Evolutionary conservation across 2,113 vertebrate genomes (phyloP), one percentile per base, ranked within the genome.

Genomic region (Alouatta palliata): DNA sequence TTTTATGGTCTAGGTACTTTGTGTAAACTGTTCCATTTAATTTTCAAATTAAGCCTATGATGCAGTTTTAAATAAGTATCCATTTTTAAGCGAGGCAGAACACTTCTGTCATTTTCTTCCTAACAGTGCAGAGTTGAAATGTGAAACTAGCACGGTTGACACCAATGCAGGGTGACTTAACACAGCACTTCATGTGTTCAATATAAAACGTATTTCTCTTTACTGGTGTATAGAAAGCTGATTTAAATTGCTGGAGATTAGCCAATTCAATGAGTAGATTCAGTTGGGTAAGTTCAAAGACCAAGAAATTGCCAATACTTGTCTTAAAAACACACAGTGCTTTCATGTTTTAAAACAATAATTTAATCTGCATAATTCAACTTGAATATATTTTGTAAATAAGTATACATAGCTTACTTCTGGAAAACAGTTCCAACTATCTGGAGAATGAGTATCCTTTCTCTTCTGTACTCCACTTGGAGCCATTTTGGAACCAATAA

Each of bases 401-500:
- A 81, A 85, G 81, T 43, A 66, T 0, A 14, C 0, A 45, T 54
- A 76, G 11, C 4, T 94, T 70, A 75, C 40, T 96, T 90, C 13
- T 76, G 30, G 58, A 73, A 87, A 94, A 35, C 12, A 87, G 83
- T 76, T 95, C 40, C 73, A 8, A 79, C 13, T 91, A 75, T 56
- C 93, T 47, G 17, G 56, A 93, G 47, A 97, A 95, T 68, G 43
- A 54, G 71, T 56, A 76, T 58, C 81, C 8, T 81, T 32, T 89
- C n/a, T 73, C 35, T 11, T 95, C 47, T 91, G 13, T 75, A 76
- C 19, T 93, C 56, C 49, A 81, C 64, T 49, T 54, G 95, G 90
- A 83, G 47, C 95, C 87, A 93, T 97, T 98, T 97, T 85, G 66
- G 66, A 97, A 87, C 76, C 97, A 94, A 96, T 95, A 97, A 96